phyloP scores from a whole-genome alignment of 2,113 vertebrate genomes.

The Salvelinus sp. region DNA sequence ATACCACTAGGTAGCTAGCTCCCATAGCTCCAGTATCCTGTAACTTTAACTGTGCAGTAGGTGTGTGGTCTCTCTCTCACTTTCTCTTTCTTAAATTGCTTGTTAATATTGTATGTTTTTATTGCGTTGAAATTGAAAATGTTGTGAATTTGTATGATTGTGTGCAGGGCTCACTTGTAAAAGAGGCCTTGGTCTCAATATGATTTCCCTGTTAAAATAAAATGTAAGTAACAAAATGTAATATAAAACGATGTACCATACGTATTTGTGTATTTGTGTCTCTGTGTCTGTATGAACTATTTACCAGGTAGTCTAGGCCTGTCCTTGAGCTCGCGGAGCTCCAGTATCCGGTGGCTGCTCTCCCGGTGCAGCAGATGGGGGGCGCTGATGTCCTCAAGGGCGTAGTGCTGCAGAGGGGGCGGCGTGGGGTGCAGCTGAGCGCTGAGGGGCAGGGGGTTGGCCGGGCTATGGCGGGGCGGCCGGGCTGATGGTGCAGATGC shows the following conservation, averaged over 20 bases:
- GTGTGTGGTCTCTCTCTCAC: no score
- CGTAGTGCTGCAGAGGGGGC: constrained; percentile 94
- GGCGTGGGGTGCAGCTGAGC: constrained; percentile 93
- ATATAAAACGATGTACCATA: no score
- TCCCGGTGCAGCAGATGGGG: constrained; percentile 93
- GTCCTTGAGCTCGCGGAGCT: constrained; percentile 91
- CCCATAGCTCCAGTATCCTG: no score
- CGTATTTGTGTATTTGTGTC: neutral
- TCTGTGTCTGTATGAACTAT: constrained; percentile 4
- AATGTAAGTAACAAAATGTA: no score
- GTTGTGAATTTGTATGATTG: neutral
- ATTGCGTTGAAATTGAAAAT: neutral
- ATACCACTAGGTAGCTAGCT: neutral
- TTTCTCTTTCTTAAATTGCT: no score
- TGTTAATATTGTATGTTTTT: no score
- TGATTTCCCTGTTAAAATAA: no score
- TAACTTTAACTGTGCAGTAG: no score
- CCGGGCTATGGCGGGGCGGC: constrained; percentile 96
- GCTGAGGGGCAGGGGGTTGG: constrained; percentile 83
- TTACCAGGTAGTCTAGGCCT: constrained; percentile 82
- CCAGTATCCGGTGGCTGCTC: constrained; percentile 84
- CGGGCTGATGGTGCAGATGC: constrained; percentile 97
- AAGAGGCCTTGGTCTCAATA: no score
- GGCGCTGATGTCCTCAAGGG: constrained; percentile 91
- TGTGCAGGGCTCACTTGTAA: no score